phyloP scores from a whole-genome alignment of 2,113 vertebrate genomes.

The Psilopsiagon aymara region DNA sequence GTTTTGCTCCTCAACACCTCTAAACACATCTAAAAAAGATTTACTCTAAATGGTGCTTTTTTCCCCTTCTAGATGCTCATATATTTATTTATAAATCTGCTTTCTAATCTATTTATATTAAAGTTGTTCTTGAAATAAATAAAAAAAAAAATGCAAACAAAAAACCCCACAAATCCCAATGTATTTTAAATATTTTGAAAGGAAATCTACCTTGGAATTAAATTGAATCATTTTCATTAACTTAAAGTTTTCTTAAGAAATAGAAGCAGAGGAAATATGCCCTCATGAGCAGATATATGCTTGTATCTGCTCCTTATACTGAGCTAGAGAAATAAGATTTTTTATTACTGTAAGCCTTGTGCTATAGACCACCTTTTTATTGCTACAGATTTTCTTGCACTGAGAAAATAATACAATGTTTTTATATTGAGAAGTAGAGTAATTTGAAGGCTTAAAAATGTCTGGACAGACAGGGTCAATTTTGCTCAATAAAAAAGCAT shows the following conservation, averaged over 20 bases:
- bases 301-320: not conserved
- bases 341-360: not conserved
- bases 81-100: not conserved
- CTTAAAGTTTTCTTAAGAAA: not conserved
- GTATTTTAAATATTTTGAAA: not conserved
- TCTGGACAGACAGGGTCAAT: not conserved
- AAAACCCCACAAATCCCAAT: fast-evolving
- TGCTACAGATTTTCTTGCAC: not conserved
- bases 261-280: not conserved
- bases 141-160: not conserved
- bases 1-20: not conserved
- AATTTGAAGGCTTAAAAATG: not conserved
- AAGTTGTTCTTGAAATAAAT: not conserved
- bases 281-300: not conserved
- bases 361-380: not conserved
- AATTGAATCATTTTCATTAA: not conserved
- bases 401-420: not conserved
- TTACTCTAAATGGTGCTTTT: not conserved
- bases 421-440: not conserved
- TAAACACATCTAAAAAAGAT: not conserved
- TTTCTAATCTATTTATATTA: not conserved
- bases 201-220: not conserved
- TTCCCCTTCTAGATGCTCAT: not conserved
- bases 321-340: not conserved
- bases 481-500: not conserved